Evolutionary conservation across 2,888 invertebrate genomes (phyloP), one percentile per base, ranked within the genome.

Genomic region (Mesoligia furuncula): DNA sequence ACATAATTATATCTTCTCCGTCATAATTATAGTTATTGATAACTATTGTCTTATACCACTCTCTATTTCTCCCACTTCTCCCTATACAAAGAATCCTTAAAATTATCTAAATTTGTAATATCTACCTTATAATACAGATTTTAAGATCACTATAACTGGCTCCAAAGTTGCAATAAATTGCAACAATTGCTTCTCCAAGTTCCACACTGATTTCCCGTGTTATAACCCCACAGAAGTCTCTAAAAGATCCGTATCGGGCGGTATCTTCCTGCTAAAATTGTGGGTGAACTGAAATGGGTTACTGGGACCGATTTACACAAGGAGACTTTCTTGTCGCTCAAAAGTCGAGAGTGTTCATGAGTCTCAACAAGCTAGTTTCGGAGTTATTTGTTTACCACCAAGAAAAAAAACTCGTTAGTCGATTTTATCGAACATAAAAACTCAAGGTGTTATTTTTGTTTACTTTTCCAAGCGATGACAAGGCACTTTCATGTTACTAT

Each of bases 181-280:
- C 64, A 73, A 75, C 79, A 81, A 78, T 77, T 74, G 73, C 73
- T 57, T 70, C 42, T 9, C 68, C 17, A 57, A 73, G 45, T 72
- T 76, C 69, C 68, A 64, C 59, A 39, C 68, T 77, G 80, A 80
- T 85, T 85, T 85, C 59, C 71, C 51, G 27, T 77, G 73, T 83
- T 75, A 75, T 75, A 69, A 79, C 65, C 66, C 39, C 31, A 54
- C 65, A 73, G 39, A 79, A 79, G 74, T 75, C 48, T 79, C 72
- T 76, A 57, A 76, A 77, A 80, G 84, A 87, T 84, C 64, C 77
- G 45, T 80, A 84, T 87, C 85, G 13, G 54, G 57, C 79, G n/a
- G n/a, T 87, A 87, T 85, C 83, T 74, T 67, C 17, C 74, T 51
- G 59, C 65, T 84, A 67, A 86, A 85, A 87, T 77, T 85, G 81